Evolutionary conservation across 2,113 vertebrate genomes (phyloP), one percentile per base, ranked within the genome.

Genomic region (Lates calcarifer): DNA sequence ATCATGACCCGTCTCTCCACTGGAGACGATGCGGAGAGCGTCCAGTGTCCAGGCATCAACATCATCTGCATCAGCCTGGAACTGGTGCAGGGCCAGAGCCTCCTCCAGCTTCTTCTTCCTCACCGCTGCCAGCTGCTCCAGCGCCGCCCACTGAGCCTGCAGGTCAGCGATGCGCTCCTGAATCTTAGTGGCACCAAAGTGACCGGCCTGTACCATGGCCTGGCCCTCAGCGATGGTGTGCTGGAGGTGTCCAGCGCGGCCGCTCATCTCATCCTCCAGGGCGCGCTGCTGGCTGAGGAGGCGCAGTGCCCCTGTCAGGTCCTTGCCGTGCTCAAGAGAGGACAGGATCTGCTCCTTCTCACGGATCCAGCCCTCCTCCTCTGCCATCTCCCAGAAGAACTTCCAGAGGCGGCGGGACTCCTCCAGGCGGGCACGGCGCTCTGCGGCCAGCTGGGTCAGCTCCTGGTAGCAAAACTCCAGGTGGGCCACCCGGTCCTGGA

Each of bases 351-450:
- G 97, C 88, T 99, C 98, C 89, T 98, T 98, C 87, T 99, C 98
- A 3, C 97, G 94, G 79, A 99, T 98, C 98, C 98, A 99, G 78
- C 97, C 96, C 80, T 98, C 98, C 76, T 99, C 97, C 87, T 99
- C 98, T 0, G 97, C 96, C 98, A 99, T 98, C 87, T 99, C 98
- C 98, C 97, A 99, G 94, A 98, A 98, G 92, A 99, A 99, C 79
- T 97, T 98, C 98, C 98, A 99, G 76, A 99, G 97, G 47, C 97
- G 97, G 0, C 98, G 96, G 2, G 97, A 99, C 85, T 98, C 98
- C 85, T 99, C 98, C 29, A 99, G 91, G 20, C 95, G 96, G 1
- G 96, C 96, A 0, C 96, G 94, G 6, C 98, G 97, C 90, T 98
- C 98, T 0, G 96, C 96, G 0, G 98, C 96, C 2, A 99, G 94